Evolutionary conservation across 2,797 vertebrate species (phyloP), one percentile per base, ranked within the genome.

Genomic region (Danio albolineatus): DNA sequence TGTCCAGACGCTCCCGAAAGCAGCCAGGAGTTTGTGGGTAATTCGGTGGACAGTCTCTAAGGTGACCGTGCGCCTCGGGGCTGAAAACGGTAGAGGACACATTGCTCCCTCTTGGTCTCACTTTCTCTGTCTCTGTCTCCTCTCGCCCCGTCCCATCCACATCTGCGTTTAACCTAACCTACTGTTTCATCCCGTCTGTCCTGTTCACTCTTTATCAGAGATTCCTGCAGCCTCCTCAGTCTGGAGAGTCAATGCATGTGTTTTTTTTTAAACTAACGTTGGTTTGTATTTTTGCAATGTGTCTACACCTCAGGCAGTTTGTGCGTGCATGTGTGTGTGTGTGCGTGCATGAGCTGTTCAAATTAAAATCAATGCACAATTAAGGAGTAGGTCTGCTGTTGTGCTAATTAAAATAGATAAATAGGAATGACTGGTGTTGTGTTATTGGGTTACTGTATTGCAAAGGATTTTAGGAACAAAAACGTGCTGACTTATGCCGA

Each of bases 61-160:
- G 93, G 93, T 94, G 92, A 93, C 93, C 92, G 90, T 85, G 74
- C 7, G 92, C 94, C 90, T 91, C 90, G 78, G 93, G 94, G 92
- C 92, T 91, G 86, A 89, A 28, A 86, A 76, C 88, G 89, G 89
- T 86, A 21, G 83, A 92, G 90, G 91, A 91, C 89, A 91, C 88
- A 82, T 76, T 91, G 85, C 87, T 90, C 78, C 73, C 77, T 79
- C 72, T 67, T 57, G 72, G 57, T 48, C 69, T 84, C 85, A 86
- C 85, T 86, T 87, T 83, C 70, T 86, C 82, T 89, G 72, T 83
- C 70, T 86, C 82, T 89, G 72, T 53, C 61, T 77, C 85, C 14
- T 78, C 86, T 71, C 73, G 84, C 64, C 87, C 65, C 51, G 4
- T 67, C 71, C 17, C 65, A 38, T 82, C 17, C 62, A 70, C 9